phyloP scores from a whole-genome alignment of 2,888 invertebrate genomes.

The Xestia c-nigrum region DNA sequence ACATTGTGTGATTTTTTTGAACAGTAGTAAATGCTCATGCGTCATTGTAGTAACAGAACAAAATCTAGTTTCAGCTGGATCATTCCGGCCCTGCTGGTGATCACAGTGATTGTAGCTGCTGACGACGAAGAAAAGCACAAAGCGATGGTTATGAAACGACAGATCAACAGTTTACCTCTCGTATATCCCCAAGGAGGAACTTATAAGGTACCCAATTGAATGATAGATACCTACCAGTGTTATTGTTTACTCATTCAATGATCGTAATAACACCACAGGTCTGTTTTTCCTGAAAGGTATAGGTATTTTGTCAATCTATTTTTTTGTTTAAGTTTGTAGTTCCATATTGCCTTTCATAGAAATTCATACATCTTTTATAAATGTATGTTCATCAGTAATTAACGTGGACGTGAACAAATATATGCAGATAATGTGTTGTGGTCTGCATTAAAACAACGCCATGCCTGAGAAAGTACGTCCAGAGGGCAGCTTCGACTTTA shows the following conservation, averaged over 20 bases:
- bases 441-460: not conserved
- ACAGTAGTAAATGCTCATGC: not conserved
- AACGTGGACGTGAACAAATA: not conserved
- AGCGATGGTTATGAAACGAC: conserved; percentile 77
- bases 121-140: conserved; percentile 66
- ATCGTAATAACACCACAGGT: not conserved
- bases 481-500: too few relatives aligned
- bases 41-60: not conserved
- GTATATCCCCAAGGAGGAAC: conserved; percentile 90
- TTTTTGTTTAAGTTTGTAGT: not conserved
- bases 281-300: not conserved
- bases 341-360: too few relatives aligned
- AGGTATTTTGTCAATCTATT: not conserved
- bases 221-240: not conserved
- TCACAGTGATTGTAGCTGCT: conserved; percentile 3
- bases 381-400: not conserved
- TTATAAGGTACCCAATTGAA: conserved; percentile 85
- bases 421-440: not conserved
- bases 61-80: conserved; percentile 33
- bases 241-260: not conserved
- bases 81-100: conserved; percentile 25
- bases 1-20: not conserved
- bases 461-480: not conserved
- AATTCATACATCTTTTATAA: not conserved
- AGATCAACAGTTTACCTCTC: conserved; percentile 85